Evolutionary conservation across 2,797 vertebrate species (phyloP).

Genomic region (Phrynocephalus vlangalii): DNA sequence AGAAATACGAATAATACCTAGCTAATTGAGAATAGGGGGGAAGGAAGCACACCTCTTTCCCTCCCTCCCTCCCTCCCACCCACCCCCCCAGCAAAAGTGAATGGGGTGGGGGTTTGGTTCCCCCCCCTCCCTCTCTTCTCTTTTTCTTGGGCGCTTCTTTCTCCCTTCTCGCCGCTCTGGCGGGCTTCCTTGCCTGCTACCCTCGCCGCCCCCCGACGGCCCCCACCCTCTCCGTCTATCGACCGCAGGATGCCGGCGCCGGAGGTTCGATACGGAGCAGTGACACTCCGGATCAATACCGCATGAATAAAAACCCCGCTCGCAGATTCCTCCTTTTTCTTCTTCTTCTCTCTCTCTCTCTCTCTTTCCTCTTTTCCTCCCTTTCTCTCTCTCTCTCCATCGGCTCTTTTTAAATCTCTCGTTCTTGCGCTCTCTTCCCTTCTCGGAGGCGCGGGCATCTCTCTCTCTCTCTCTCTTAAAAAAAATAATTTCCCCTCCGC

Average conservation of each 20-base stretch:
- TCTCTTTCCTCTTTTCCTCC: constrained; percentile 29
- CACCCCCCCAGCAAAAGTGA: not conserved
- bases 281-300: constrained; percentile 90
- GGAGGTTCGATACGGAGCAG: constrained; percentile 74
- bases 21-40: not conserved
- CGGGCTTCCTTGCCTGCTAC: not conserved
- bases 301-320: constrained; percentile 88
- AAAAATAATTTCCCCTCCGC: constrained; percentile 2
- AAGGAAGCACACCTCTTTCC: not conserved
- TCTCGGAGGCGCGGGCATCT: constrained; percentile 16
- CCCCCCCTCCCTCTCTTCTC: not conserved
- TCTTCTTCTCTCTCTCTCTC: constrained; percentile 55
- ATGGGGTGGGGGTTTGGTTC: not conserved
- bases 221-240: constrained; percentile 87
- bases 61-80: not conserved
- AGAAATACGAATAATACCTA: not conserved
- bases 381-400: constrained; percentile 33
- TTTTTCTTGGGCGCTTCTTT: no score
- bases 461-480: not conserved
- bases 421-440: not conserved
- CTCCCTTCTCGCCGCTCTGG: not conserved
- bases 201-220: constrained; percentile 69
- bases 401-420: not conserved
- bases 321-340: constrained; percentile 69
- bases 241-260: constrained; percentile 90